These are phyloP conservation scores for Planococcus citri DNA, from an alignment of 1,140 invertebrate species.

Conservation along the genomic window DNA sequence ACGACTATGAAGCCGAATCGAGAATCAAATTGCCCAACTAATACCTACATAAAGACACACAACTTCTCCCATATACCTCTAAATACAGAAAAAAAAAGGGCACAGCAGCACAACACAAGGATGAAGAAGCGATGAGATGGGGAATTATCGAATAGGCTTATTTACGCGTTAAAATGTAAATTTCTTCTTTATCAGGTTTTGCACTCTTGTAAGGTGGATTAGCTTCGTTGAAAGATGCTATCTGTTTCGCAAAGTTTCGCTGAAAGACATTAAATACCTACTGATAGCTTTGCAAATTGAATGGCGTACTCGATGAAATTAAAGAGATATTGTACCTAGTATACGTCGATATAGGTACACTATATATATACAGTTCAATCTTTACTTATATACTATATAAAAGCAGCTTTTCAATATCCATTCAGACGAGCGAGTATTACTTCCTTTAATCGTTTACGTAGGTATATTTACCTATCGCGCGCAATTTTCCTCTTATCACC, in stretches of 20 bases:
- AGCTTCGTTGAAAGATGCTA: not conserved
- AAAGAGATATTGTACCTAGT: conserved; percentile 6
- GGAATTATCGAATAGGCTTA: not conserved
- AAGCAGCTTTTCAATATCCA: conserved; percentile 6
- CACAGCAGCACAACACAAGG: no score
- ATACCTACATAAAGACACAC: no score
- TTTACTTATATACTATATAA: not conserved
- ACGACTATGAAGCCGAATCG: no score
- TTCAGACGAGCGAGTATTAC: not conserved
- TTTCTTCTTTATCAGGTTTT: not conserved
- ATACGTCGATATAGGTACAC: no score
- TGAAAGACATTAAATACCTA: conserved; percentile 1
- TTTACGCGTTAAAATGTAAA: conserved; percentile 3
- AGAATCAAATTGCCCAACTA: no score
- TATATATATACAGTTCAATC: no score
- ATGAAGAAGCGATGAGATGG: not conserved
- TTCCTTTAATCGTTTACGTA: not conserved
- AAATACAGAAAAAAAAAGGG: no score
- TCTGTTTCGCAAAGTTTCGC: not conserved
- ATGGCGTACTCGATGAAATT: not conserved
- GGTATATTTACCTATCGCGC: not conserved
- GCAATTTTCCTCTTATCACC: no score
- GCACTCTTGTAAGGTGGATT: not conserved
- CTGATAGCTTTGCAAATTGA: conserved; percentile 7
- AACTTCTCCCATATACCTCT: no score